Conservation (phyloP, 2,113 vertebrate genomes). For the Crotophaga sulcirostris region DNA sequence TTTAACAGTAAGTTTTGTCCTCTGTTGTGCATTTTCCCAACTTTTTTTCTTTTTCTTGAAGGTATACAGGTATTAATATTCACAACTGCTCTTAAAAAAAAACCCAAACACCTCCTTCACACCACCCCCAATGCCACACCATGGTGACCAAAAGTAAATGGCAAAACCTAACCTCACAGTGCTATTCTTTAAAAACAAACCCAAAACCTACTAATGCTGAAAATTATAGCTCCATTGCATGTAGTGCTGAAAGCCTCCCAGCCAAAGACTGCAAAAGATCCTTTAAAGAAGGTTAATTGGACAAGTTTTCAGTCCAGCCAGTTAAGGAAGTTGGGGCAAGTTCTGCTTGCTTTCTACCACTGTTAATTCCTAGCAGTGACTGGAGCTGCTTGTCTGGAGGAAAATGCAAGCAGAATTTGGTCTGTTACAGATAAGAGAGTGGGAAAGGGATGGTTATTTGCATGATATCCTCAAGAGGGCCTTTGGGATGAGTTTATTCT, state of each 20-base stretch:
- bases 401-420: not conserved
- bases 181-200: not conserved
- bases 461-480: accelerated
- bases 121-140: accelerated
- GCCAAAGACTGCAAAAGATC: too few relatives aligned
- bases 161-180: not conserved
- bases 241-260: too few relatives aligned
- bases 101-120: not conserved
- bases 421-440: not conserved
- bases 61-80: not conserved
- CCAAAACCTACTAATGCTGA: too few relatives aligned
- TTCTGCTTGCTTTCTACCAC: not conserved
- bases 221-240: too few relatives aligned
- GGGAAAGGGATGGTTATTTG: not conserved
- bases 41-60: not conserved
- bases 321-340: not conserved
- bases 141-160: accelerated
- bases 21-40: not conserved
- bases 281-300: not conserved
- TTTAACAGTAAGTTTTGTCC: not conserved
- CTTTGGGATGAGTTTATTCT: not conserved
- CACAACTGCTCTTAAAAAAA: not conserved
- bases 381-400: not conserved
- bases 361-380: not conserved
- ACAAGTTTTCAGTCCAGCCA: not conserved